Evolutionary conservation across 2,797 vertebrate species (phyloP).

Genomic region (Gadopsis marmoratus): DNA sequence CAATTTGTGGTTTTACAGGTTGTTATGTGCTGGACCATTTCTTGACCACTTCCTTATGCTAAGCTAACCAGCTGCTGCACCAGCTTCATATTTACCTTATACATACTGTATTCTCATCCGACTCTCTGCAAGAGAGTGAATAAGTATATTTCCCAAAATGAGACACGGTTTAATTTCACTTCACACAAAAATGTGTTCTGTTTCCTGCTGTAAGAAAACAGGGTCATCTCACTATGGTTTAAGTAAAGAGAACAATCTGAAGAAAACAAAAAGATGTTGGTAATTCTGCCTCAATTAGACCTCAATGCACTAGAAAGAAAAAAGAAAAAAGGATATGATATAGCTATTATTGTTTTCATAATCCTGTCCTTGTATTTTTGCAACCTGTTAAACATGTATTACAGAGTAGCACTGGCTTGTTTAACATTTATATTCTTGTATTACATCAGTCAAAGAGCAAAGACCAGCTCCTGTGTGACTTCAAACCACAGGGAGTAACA

Average conservation of each 20-base stretch:
- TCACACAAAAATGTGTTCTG: background rate
- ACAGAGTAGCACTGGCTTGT: background rate
- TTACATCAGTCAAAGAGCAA: constrained; percentile 22
- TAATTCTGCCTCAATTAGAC: background rate
- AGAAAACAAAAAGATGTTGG: background rate
- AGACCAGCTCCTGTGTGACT: constrained; percentile 4
- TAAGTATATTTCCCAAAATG: background rate
- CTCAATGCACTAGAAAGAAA: background rate
- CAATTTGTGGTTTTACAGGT: background rate
- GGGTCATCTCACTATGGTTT: background rate
- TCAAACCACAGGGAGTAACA: constrained; percentile 11
- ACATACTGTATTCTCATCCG: background rate
- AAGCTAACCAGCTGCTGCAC: background rate
- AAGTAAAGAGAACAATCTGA: background rate
- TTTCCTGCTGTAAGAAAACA: background rate
- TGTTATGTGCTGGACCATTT: background rate
- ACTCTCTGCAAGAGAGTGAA: background rate
- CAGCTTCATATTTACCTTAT: background rate
- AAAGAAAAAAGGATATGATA: background rate
- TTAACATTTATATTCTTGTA: constrained; percentile 18
- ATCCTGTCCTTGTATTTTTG: background rate
- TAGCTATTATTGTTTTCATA: background rate
- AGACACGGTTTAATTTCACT: too few species aligned
- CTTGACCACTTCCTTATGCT: background rate
- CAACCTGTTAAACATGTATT: constrained; percentile 2